These are phyloP conservation scores for Trissolcus basalis DNA, from an alignment of 1,140 invertebrate genomes.

Conservation along the genomic window DNA sequence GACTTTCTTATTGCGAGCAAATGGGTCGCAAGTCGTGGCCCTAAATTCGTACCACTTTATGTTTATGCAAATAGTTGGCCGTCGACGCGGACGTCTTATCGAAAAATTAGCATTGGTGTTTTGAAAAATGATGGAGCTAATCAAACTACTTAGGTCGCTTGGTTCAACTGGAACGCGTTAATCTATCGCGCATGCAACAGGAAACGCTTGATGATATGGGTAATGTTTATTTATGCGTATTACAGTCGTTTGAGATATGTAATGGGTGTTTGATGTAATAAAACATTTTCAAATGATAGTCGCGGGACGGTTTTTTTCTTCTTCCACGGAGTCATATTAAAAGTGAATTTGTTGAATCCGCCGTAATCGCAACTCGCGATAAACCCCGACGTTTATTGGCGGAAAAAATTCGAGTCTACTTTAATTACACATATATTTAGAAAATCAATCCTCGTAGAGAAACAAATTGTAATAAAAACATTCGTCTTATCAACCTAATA, in stretches of 20 bases:
- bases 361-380: constrained; percentile 13
- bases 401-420: not conserved
- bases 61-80: constrained; percentile 25
- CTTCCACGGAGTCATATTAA: constrained; percentile 8
- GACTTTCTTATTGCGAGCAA: not conserved
- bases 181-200: constrained; percentile 55
- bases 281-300: constrained; percentile 41
- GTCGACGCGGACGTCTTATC: constrained; percentile 28
- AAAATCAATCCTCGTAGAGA: not conserved
- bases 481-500: constrained; percentile 2
- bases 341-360: constrained; percentile 32
- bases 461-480: not conserved
- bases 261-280: constrained; percentile 46
- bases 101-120: constrained; percentile 48
- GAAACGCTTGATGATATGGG: constrained; percentile 50
- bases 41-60: constrained; percentile 19
- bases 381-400: constrained; percentile 11
- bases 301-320: not conserved
- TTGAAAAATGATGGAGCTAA: constrained; percentile 51
- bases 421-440: constrained; percentile 27
- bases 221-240: constrained; percentile 55
- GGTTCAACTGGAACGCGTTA: constrained; percentile 43
- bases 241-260: constrained; percentile 54
- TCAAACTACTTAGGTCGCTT: constrained; percentile 54
- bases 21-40: constrained; percentile 1